A percentile compares a stretch with the other conserved stretches of the same genome.
phyloP scores from a whole-genome alignment of 2,113 vertebrate species.

The Copsychus sechellarum region DNA sequence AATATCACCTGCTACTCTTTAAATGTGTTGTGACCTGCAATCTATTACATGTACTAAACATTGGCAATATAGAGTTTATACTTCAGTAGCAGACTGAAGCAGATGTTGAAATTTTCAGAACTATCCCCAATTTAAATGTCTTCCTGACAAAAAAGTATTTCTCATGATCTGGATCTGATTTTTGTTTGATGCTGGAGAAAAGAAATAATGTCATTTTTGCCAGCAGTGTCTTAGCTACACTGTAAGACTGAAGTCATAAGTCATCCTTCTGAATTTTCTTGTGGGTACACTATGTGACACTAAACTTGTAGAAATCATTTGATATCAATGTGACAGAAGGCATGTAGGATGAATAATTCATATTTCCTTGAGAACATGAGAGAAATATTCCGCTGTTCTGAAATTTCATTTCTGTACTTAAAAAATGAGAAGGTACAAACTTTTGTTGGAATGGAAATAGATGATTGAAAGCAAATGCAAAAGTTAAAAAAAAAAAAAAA shows the following conservation, averaged over 20 bases:
- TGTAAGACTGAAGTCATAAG: not conserved
- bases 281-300: not conserved
- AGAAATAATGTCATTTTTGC: not conserved
- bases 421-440: not conserved
- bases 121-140: not conserved
- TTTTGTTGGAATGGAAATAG: not conserved
- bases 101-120: not conserved
- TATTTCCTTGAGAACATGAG: not conserved
- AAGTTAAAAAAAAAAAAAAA: not conserved
- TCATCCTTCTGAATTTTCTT: not conserved
- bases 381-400: not conserved
- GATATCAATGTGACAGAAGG: not conserved
- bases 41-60: not conserved
- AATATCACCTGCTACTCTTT: not conserved
- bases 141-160: not conserved
- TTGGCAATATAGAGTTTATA: not conserved
- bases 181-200: not conserved
- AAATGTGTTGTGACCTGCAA: not conserved
- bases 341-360: rapidly evolving
- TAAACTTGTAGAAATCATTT: not conserved
- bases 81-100: not conserved
- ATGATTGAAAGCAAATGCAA: not conserved
- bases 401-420: not conserved
- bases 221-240: not conserved
- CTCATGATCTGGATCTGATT: not conserved